These are phyloP conservation scores for Drosophila ohnishii DNA, from an alignment of 1,140 invertebrate species.

Conservation along the genomic window DNA sequence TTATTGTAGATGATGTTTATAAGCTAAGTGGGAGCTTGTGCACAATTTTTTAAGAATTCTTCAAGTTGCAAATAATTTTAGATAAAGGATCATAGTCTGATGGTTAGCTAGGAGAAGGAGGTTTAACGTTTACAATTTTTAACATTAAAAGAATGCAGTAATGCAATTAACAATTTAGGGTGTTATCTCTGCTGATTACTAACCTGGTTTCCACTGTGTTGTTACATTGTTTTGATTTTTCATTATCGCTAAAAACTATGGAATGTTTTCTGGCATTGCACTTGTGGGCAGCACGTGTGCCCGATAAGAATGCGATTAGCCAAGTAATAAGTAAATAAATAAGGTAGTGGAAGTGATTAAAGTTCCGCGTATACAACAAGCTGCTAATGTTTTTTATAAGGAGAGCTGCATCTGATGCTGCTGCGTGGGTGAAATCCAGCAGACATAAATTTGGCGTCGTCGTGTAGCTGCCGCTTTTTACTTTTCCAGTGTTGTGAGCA, in stretches of 20 bases:
- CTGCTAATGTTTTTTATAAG: slow-evolving; percentile 22
- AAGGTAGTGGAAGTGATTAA: slow-evolving; percentile 12
- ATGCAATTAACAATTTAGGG: not conserved
- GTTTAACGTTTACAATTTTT: not conserved
- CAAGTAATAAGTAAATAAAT: slow-evolving; percentile 32
- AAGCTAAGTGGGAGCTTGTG: too few species aligned
- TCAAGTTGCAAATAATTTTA: too few species aligned
- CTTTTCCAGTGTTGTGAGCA: slow-evolving; percentile 64
- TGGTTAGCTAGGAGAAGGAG: rapidly evolving
- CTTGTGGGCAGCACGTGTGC: slow-evolving; percentile 30
- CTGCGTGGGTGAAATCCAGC: slow-evolving; percentile 74
- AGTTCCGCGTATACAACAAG: slow-evolving; percentile 1
- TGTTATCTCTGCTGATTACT: not conserved
- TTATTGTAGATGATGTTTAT: too few species aligned
- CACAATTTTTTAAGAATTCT: too few species aligned
- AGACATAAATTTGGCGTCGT: slow-evolving; percentile 74
- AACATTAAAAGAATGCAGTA: not conserved
- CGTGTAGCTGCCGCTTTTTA: slow-evolving; percentile 72
- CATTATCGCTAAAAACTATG: slow-evolving; percentile 41
- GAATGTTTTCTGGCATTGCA: slow-evolving; percentile 38
- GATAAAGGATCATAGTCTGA: too few species aligned
- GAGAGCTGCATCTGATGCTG: slow-evolving; percentile 17
- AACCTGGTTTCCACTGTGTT: slow-evolving; percentile 6
- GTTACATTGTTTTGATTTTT: slow-evolving; percentile 41
- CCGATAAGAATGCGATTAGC: slow-evolving; percentile 52